A percentile compares a stretch with the other conserved stretches of the same genome.
phyloP scores from a whole-genome alignment of 1,140 invertebrate species.

The Cyrtorhinus lividipennis region DNA sequence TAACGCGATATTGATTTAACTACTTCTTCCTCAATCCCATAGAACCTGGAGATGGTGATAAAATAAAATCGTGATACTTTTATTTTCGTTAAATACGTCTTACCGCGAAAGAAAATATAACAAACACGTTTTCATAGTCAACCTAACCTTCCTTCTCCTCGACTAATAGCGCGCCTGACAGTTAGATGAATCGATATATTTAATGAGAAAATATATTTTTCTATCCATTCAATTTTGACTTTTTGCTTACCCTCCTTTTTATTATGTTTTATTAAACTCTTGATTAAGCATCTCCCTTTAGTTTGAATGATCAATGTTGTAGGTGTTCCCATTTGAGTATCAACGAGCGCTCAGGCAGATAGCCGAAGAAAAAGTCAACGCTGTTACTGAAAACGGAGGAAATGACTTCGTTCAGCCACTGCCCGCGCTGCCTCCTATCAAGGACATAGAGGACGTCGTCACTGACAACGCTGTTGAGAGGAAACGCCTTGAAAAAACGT shows the following conservation, averaged over 20 bases:
- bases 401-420: constrained; percentile 30
- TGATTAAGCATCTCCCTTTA: neutral
- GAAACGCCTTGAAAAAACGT: constrained; percentile 58
- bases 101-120: too few species aligned
- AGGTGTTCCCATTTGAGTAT: constrained; percentile 92
- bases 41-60: too few species aligned
- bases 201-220: too few species aligned
- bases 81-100: too few species aligned
- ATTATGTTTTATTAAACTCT: constrained; percentile 10
- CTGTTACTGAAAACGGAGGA: constrained; percentile 31
- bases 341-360: constrained; percentile 72
- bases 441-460: constrained; percentile 80
- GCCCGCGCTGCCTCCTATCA: constrained; percentile 32
- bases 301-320: constrained; percentile 26
- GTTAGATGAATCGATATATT: too few species aligned
- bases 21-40: too few species aligned
- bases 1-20: too few species aligned
- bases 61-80: too few species aligned
- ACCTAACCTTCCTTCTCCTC: too few species aligned
- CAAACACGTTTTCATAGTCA: too few species aligned
- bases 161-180: too few species aligned
- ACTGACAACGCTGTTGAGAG: constrained; percentile 57
- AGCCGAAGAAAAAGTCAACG: constrained; percentile 39
- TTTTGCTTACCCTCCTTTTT: neutral
- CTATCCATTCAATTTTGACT: neutral